These are phyloP conservation scores for Pentalonia nigronervosa DNA, from an alignment of 1,140 invertebrate species.

Conservation along the genomic window DNA sequence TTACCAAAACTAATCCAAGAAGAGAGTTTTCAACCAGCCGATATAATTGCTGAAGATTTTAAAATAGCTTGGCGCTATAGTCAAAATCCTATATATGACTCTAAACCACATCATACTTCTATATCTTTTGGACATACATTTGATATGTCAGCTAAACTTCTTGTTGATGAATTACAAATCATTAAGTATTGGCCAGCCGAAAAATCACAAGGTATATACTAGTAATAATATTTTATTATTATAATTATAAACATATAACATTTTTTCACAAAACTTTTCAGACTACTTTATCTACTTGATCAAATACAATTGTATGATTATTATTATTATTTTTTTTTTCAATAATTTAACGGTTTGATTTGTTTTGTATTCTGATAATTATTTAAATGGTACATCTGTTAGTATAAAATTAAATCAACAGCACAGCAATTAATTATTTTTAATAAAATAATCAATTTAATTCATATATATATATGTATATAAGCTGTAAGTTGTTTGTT, in stretches of 20 bases:
- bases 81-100: constrained; percentile 49
- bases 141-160: constrained; percentile 51
- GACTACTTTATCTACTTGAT: too few relatives aligned
- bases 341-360: too few relatives aligned
- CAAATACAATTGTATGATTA: too few relatives aligned
- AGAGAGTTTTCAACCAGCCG: neutral
- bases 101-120: constrained; percentile 45
- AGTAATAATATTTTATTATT: too few relatives aligned
- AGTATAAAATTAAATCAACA: too few relatives aligned
- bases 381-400: too few relatives aligned
- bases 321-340: too few relatives aligned
- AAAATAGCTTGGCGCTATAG: constrained; percentile 53
- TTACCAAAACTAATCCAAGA: constrained; percentile 39
- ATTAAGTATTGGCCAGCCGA: constrained; percentile 3
- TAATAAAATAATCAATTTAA: neutral
- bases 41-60: constrained; percentile 33
- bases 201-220: neutral
- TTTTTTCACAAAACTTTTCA: neutral
- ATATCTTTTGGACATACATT: constrained; percentile 54
- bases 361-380: too few relatives aligned
- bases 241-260: neutral
- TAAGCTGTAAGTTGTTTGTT: neutral
- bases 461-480: neutral
- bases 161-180: constrained; percentile 37
- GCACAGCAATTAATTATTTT: too few relatives aligned